A percentile compares a stretch with the other conserved stretches of the same genome.
Conservation (phyloP, 2,888 invertebrate genomes). For the Rhodophaea formosa region DNA sequence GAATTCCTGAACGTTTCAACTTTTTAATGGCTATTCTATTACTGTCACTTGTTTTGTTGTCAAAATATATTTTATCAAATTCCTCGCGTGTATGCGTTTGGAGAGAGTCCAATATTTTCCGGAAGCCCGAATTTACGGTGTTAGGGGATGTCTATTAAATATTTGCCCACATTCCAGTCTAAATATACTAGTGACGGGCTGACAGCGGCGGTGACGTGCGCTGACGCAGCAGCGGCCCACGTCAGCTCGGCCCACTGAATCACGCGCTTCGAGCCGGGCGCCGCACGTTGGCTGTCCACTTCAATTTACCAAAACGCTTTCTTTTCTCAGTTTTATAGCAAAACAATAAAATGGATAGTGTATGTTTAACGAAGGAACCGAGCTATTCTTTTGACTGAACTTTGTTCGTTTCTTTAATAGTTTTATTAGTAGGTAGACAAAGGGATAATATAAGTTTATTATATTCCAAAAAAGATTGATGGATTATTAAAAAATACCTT, state of each 20-base stretch:
- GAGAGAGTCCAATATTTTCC: conserved; percentile 57
- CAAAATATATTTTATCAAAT: conserved; percentile 16
- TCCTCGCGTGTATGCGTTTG: conserved; percentile 37
- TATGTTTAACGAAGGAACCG: neutral
- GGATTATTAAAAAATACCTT: no score
- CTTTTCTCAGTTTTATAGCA: neutral
- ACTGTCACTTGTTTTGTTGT: conserved; percentile 16
- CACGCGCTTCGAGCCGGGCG: conserved; percentile 46
- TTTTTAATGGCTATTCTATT: neutral
- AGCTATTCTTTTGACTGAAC: neutral
- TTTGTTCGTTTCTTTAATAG: neutral
- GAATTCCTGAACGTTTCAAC: neutral
- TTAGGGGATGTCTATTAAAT: conserved; percentile 47
- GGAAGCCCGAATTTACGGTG: conserved; percentile 55
- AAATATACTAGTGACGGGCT: conserved; percentile 70
- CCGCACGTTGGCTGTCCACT: conserved; percentile 1
- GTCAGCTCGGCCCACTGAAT: conserved; percentile 59
- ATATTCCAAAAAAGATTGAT: no score
- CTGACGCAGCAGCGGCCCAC: conserved; percentile 60
- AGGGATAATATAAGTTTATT: no score
- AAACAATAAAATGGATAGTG: neutral
- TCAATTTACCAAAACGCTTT: neutral
- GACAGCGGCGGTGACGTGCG: conserved; percentile 56
- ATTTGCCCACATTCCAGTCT: conserved; percentile 63
- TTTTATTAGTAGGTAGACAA: no score